phyloP scores from a whole-genome alignment of 2,113 vertebrate species.

The Loxodonta africana region DNA sequence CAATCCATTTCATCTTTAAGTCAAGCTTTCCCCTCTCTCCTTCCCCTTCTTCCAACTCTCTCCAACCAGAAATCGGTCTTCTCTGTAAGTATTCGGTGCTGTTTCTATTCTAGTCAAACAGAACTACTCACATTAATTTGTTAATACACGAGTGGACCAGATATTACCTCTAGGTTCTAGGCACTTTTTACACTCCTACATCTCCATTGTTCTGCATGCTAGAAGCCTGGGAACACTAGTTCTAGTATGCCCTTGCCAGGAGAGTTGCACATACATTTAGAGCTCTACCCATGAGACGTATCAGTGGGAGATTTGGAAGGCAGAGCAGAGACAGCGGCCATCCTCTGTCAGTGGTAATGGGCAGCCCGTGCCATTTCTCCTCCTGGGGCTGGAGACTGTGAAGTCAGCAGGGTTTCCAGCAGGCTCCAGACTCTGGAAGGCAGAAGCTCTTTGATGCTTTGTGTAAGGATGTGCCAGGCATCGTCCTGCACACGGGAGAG shows the following conservation, averaged over 20 bases:
- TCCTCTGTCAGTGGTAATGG: not conserved
- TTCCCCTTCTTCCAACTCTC: not conserved
- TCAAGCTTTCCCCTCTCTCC: not conserved
- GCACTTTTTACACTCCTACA: not conserved
- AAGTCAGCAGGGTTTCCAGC: constrained; percentile 10
- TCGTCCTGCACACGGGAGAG: not conserved
- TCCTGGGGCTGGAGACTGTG: not conserved
- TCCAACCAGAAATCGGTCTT: not conserved
- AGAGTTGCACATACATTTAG: not conserved
- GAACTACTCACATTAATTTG: not conserved
- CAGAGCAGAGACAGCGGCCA: not conserved
- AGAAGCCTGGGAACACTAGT: not conserved
- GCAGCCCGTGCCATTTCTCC: not conserved
- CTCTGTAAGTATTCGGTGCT: not conserved
- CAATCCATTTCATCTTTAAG: not conserved
- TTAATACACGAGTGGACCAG: not conserved
- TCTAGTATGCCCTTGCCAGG: not conserved
- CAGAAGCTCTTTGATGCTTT: constrained; percentile 32
- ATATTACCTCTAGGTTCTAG: not conserved
- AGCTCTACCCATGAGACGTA: not conserved
- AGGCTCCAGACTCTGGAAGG: not conserved
- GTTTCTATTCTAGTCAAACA: constrained; percentile 1
- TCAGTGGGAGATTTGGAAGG: constrained; percentile 27
- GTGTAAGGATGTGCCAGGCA: not conserved
- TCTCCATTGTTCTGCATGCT: not conserved